phyloP scores from a whole-genome alignment of 2,888 invertebrate genomes.

The Thymelicus sylvestris region DNA sequence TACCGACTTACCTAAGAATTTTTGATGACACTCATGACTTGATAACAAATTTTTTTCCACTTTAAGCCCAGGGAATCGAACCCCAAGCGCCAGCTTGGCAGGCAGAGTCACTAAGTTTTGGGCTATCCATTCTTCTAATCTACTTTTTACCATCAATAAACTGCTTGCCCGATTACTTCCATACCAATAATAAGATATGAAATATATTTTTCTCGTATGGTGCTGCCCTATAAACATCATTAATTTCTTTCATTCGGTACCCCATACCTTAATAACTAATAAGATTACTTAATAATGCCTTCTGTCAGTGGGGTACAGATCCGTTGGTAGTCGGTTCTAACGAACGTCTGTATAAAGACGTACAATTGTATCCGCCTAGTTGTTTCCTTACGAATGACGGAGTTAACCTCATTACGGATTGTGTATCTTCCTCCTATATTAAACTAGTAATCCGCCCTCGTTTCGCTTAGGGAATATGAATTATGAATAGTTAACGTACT shows the following conservation, averaged over 20 bases:
- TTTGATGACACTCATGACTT: too few species aligned
- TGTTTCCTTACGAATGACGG: not conserved
- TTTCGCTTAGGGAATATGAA: not conserved
- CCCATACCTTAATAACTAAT: constrained; percentile 33
- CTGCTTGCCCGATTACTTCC: too few species aligned
- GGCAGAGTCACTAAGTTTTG: too few species aligned
- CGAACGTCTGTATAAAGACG: constrained; percentile 7
- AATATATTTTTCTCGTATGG: not conserved
- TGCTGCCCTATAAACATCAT: constrained; percentile 16
- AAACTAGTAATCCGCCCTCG: not conserved
- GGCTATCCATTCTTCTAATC: too few species aligned
- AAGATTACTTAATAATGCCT: constrained; percentile 32
- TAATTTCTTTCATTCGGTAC: constrained; percentile 27
- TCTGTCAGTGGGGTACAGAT: constrained; percentile 32
- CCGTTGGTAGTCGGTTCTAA: constrained; percentile 23
- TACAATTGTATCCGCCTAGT: not conserved
- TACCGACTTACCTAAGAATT: too few species aligned
- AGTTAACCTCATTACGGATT: not conserved
- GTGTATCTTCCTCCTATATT: not conserved
- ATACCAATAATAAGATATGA: too few species aligned
- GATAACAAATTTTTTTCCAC: too few species aligned
- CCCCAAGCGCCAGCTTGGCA: too few species aligned
- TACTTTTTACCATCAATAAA: too few species aligned
- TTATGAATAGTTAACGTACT: too few species aligned
- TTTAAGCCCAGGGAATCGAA: too few species aligned